phyloP scores from a whole-genome alignment of 2,888 invertebrate species.

The Pemphredon lugubris region DNA sequence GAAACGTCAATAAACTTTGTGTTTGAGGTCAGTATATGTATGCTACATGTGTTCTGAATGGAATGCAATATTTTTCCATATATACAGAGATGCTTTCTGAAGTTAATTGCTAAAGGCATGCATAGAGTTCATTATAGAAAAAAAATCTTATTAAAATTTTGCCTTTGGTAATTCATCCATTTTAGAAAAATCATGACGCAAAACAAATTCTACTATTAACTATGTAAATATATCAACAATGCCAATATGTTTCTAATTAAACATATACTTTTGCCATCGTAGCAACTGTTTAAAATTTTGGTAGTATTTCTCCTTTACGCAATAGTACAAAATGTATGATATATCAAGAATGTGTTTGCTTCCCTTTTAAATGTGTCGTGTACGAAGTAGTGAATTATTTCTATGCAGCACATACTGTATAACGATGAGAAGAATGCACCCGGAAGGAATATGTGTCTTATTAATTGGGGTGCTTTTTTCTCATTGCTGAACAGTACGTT shows the following conservation, averaged over 20 bases:
- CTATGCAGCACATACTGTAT: too few species aligned
- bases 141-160: conserved; percentile 55
- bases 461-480: too few species aligned
- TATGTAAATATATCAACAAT: background rate
- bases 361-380: too few species aligned
- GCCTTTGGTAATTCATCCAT: conserved; percentile 10
- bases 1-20: conserved; percentile 17
- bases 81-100: conserved; percentile 49
- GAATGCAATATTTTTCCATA: conserved; percentile 3
- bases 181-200: conserved; percentile 2
- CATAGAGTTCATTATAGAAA: background rate
- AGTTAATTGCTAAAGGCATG: conserved; percentile 3
- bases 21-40: conserved; percentile 14
- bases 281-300: too few species aligned
- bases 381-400: too few species aligned
- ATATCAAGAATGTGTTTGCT: too few species aligned
- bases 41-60: background rate
- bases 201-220: background rate
- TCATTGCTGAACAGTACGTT: too few species aligned
- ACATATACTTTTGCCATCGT: background rate
- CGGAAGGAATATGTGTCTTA: too few species aligned
- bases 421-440: too few species aligned
- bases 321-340: too few species aligned
- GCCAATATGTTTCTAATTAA: background rate
- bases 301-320: too few species aligned